Evolutionary conservation across 1,140 invertebrate genomes (phyloP).

Genomic region (Drosophila varians): DNA sequence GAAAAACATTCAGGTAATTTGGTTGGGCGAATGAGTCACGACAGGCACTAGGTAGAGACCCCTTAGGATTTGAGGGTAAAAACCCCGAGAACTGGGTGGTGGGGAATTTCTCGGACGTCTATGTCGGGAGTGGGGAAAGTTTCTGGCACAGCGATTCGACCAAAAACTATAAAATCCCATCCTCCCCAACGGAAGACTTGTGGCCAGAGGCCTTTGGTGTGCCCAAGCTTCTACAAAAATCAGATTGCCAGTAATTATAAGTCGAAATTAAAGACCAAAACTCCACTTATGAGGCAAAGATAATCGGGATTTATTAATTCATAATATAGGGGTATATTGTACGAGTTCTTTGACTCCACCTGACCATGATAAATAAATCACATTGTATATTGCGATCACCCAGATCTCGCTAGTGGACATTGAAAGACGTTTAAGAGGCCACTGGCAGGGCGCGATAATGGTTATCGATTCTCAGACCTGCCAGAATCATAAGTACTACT

Average conservation of each 20-base stretch:
- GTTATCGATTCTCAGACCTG: constrained; percentile 26
- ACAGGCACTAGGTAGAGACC: not conserved
- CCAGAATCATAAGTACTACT: constrained; percentile 27
- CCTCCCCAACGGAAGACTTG: no score
- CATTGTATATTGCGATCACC: not conserved
- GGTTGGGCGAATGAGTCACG: not conserved
- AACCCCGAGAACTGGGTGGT: not conserved
- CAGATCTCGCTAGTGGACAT: constrained; percentile 5
- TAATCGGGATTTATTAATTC: constrained; percentile 4
- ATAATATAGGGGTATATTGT: not conserved
- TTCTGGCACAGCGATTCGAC: not conserved
- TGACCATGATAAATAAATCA: constrained; percentile 27
- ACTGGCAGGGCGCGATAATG: constrained; percentile 29
- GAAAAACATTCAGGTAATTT: constrained; percentile 12
- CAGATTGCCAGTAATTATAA: not conserved
- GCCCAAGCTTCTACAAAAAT: no score
- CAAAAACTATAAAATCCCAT: no score
- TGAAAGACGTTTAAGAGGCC: constrained; percentile 11
- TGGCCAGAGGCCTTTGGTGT: no score
- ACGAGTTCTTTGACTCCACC: constrained; percentile 27
- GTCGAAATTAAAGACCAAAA: constrained; percentile 1
- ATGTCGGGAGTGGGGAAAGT: not conserved
- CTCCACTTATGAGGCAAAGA: not conserved
- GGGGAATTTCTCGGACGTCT: not conserved
- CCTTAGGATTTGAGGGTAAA: not conserved